Percentiles rank a stretch among this genome's conserved stretches.
Conservation (phyloP, 2,888 invertebrate species). For the Anthrax anthrax region DNA sequence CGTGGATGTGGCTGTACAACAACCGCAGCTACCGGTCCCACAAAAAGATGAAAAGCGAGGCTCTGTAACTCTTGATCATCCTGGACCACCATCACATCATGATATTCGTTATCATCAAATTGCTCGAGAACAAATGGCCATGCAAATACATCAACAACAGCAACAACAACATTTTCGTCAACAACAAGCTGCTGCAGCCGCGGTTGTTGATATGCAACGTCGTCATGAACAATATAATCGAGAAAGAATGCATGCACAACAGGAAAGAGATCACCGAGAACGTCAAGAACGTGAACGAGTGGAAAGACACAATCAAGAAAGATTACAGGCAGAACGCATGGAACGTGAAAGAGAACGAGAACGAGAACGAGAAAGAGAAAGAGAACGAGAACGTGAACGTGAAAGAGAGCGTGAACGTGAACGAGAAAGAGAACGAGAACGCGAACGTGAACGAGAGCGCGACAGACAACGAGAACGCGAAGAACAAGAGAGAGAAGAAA, state of each 20-base stretch:
- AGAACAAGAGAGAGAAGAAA: constrained; percentile 21
- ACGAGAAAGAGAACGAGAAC: constrained; percentile 21
- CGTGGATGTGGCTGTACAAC: constrained; percentile 84
- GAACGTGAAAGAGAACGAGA: constrained; percentile 23
- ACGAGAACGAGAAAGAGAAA: constrained; percentile 20
- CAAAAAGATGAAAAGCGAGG: constrained; percentile 34
- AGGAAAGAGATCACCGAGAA: constrained; percentile 30
- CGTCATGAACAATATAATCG: constrained; percentile 22
- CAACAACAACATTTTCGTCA: constrained; percentile 23
- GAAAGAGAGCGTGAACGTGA: constrained; percentile 23
- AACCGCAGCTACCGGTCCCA: constrained; percentile 76
- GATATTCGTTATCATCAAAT: constrained; percentile 34
- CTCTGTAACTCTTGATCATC: constrained; percentile 15
- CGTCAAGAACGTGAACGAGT: constrained; percentile 25
- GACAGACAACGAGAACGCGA: constrained; percentile 9
- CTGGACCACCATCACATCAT: constrained; percentile 23
- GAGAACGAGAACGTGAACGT: constrained; percentile 21
- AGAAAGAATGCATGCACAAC: constrained; percentile 21
- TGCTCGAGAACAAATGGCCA: constrained; percentile 37
- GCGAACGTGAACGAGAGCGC: constrained; percentile 20
- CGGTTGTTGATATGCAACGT: constrained; percentile 22
- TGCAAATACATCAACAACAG: constrained; percentile 33
- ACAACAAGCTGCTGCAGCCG: constrained; percentile 17
- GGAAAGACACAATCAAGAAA: constrained; percentile 25
- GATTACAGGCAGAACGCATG: constrained; percentile 23